Evolutionary conservation across 1,140 invertebrate species (phyloP), one percentile per base, ranked within the genome.

Genomic region (Leguminivora glycinivorella): DNA sequence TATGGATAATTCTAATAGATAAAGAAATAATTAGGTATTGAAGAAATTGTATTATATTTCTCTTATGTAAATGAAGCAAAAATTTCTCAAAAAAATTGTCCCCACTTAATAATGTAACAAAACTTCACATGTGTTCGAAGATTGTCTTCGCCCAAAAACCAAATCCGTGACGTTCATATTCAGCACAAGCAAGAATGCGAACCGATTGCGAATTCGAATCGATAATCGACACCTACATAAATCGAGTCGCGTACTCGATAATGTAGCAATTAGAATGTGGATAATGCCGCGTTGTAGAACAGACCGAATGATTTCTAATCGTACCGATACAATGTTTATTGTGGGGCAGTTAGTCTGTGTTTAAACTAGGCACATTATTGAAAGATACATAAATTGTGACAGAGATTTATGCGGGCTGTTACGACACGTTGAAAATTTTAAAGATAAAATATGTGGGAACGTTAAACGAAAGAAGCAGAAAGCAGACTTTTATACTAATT

Each of bases 201-300:
- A 29, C 26, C 58, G 58, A 63, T 63, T 63, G 26, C 25, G 26
- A 63, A 63, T 63, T 63, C 29, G 7, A 63, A 29, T 63, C 58
- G 58, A 63, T 17, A 63, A 63, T 63, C 58, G 26, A 63, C 58
- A 63, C 58, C 58, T 63, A 63, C 58, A 63, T 63, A 63, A 63
- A 63, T 63, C 58, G 58, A 63, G 14, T 63, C 14, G 29, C 56
- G 56, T 1, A 63, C 31, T 31, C n/a, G 14, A 19, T 63, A 63
- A 63, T 63, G 58, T 63, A 63, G 25, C 26, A 63, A 63, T 63
- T 34, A 63, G 58, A 63, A 63, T 63, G 58, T 63, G n/a, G 58
- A 29, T 31, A 63, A 63, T 29, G 58, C n/a, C 29, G 24, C 25
- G 58, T 63, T 29, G 26, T 63, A 63, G 34, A 63, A 63, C 25